A percentile compares a stretch with the other conserved stretches of the same genome.
Evolutionary conservation across 2,113 vertebrate genomes (phyloP).

Genomic region (Microtus pennsylvanicus): DNA sequence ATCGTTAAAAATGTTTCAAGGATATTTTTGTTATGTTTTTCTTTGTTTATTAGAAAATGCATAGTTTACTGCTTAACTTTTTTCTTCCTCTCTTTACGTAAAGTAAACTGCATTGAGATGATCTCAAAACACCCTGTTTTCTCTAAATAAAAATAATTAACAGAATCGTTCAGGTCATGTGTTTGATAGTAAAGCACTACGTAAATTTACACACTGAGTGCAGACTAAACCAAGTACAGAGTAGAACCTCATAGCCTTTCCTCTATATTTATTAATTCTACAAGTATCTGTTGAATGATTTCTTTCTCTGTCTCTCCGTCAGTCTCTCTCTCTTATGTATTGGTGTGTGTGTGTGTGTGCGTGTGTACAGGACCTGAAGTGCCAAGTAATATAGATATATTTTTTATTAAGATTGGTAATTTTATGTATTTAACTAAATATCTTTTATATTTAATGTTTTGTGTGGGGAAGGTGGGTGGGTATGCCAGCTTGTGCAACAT

Average conservation of each 20-base stretch:
- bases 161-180: not conserved
- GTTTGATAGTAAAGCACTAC: not conserved
- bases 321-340: not conserved
- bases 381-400: too few relatives aligned
- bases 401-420: too few relatives aligned
- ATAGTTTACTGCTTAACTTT: not conserved
- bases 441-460: too few relatives aligned
- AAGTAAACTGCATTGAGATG: not conserved
- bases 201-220: not conserved
- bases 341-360: not conserved
- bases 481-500: not conserved
- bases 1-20: not conserved
- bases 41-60: conserved; percentile 24
- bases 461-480: too few relatives aligned
- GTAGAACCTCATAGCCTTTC: not conserved
- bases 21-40: not conserved
- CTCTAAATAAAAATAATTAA: conserved; percentile 19
- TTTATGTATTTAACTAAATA: too few relatives aligned
- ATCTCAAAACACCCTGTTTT: not conserved
- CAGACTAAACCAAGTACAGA: not conserved
- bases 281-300: not conserved
- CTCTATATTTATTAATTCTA: not conserved
- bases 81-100: conserved; percentile 20
- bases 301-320: not conserved
- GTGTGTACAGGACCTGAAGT: too few relatives aligned